Conservation (phyloP, 1,140 invertebrate species). For the Drosophila nebulosa region DNA sequence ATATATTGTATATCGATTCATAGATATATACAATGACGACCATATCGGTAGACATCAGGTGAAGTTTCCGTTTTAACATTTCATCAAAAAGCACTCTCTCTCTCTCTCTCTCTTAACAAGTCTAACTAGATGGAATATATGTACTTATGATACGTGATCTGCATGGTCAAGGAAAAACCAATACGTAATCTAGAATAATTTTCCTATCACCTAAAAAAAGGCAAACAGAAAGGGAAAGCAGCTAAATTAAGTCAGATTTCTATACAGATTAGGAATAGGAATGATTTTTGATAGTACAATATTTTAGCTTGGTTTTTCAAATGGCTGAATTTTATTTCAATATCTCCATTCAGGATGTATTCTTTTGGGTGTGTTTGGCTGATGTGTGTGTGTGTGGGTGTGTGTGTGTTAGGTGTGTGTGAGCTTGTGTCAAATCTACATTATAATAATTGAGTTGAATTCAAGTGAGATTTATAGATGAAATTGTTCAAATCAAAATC, state of each 20-base stretch:
- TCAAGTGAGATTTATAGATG: slow-evolving; percentile 5
- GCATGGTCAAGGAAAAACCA: background rate
- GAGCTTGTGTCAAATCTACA: background rate
- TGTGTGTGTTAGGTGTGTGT: background rate
- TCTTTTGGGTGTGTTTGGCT: background rate
- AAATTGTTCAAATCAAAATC: background rate
- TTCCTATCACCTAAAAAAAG: background rate
- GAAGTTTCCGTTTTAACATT: background rate
- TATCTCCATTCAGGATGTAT: background rate
- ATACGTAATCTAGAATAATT: background rate
- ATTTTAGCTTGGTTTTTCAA: background rate
- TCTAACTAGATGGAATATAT: background rate
- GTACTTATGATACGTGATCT: background rate
- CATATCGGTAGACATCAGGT: background rate
- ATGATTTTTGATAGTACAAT: background rate
- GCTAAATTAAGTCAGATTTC: no score
- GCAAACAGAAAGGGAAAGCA: background rate
- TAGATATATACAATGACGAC: background rate
- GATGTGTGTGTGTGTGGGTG: background rate
- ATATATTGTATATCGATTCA: background rate
- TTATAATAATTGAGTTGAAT: slow-evolving; percentile 10
- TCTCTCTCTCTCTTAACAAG: background rate
- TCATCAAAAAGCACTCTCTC: no score
- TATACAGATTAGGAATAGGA: no score
- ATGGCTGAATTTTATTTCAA: slow-evolving; percentile 14